phyloP scores from a whole-genome alignment of 2,797 vertebrate species.

The Neopelma chrysocephalum region DNA sequence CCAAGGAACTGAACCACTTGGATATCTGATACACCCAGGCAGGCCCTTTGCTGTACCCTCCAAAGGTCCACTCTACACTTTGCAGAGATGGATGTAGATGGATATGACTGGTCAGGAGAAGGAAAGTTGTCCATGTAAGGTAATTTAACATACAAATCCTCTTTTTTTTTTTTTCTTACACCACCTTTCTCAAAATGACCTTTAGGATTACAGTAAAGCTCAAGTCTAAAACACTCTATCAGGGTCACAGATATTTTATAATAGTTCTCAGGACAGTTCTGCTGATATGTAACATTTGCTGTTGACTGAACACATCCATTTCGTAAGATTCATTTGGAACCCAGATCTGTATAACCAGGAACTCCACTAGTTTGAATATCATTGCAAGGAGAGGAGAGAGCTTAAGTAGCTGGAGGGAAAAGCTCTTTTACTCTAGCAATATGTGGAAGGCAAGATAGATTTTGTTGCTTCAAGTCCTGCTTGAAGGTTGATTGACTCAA shows the following conservation, averaged over 20 bases:
- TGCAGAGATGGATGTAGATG: background rate
- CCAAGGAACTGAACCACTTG: background rate
- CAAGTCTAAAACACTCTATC: background rate
- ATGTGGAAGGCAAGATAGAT: background rate
- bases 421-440: background rate
- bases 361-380: background rate
- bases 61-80: background rate
- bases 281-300: background rate
- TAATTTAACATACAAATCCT: background rate
- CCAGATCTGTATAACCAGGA: background rate
- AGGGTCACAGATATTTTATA: background rate
- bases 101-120: background rate
- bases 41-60: background rate
- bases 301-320: background rate
- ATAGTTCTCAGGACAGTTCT: background rate
- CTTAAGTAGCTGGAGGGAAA: background rate
- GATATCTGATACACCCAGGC: fast-evolving
- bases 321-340: background rate
- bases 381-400: background rate
- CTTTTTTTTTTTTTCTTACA: background rate
- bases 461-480: background rate
- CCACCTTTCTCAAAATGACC: background rate
- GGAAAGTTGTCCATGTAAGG: background rate
- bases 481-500: background rate
- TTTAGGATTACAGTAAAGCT: background rate